Conservation (phyloP, 2,113 vertebrate genomes). For the Barbus barbus region DNA sequence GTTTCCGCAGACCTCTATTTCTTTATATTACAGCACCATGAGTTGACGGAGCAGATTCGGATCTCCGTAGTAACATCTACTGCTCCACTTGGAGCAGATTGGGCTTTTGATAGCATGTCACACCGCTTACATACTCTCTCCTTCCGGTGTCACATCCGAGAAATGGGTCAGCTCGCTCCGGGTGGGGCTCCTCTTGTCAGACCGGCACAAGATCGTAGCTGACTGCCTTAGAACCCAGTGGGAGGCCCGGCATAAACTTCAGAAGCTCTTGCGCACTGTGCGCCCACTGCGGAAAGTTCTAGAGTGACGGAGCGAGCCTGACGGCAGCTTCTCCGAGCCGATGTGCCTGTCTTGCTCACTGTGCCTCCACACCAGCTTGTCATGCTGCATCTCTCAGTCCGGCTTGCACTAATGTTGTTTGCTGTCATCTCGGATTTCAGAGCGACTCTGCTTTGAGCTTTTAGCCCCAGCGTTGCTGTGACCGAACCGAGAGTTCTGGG, state of each 20-base stretch:
- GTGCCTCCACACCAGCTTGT: constrained; percentile 34
- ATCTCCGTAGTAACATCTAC: not conserved
- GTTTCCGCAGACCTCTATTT: constrained; percentile 10
- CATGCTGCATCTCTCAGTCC: constrained; percentile 26
- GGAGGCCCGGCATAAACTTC: constrained; percentile 30
- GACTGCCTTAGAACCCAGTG: constrained; percentile 33
- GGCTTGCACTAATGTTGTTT: constrained; percentile 28
- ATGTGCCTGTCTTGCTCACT: constrained; percentile 8
- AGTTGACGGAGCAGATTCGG: constrained; percentile 1
- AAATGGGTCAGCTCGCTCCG: constrained; percentile 40
- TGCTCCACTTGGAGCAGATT: constrained; percentile 3
- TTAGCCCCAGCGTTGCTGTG: constrained; percentile 16
- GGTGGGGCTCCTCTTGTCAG: constrained; percentile 28
- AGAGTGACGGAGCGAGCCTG: constrained; percentile 13
- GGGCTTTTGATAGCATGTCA: constrained; percentile 5
- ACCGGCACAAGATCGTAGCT: constrained; percentile 9
- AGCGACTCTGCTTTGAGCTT: constrained; percentile 32
- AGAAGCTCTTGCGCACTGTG: not conserved
- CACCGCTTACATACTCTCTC: constrained; percentile 40
- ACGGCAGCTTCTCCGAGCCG: constrained; percentile 16
- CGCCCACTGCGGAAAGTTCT: constrained; percentile 26
- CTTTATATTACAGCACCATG: not conserved
- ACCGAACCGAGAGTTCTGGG: not conserved
- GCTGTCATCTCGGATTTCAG: constrained; percentile 38
- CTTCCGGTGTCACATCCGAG: not conserved